Percentiles rank a stretch among this genome's conserved stretches.
Evolutionary conservation across 2,113 vertebrate genomes (phyloP).

Genomic region (Elaphurus davidianus): DNA sequence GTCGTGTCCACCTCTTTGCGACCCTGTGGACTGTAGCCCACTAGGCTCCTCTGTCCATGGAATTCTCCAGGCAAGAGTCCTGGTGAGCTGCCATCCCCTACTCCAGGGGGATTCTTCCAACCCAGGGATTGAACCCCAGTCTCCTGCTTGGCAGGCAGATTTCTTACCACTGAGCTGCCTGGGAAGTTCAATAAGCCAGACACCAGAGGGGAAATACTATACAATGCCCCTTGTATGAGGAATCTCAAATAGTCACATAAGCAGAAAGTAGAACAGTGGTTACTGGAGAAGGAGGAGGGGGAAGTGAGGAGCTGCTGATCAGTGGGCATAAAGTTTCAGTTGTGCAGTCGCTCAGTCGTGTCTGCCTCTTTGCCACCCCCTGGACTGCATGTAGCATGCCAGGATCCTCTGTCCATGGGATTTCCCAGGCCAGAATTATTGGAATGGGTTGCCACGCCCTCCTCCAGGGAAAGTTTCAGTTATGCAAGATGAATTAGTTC

Average conservation of each 20-base stretch:
- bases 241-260: neutral
- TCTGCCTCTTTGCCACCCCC: neutral
- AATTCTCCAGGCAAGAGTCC: neutral
- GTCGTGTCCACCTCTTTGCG: neutral
- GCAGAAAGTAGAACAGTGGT: neutral
- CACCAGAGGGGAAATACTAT: neutral
- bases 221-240: neutral
- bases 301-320: too few species aligned
- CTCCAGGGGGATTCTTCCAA: neutral
- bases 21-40: neutral
- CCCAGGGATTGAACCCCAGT: neutral
- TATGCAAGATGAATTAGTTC: neutral
- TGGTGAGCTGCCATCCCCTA: neutral
- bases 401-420: neutral
- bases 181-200: neutral
- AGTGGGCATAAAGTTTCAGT: neutral
- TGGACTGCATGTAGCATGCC: neutral
- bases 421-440: neutral
- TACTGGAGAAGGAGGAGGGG: neutral
- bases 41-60: neutral
- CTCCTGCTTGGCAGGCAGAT: neutral
- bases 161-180: neutral
- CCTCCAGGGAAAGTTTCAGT: neutral
- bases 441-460: neutral
- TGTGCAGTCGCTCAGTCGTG: neutral